Evolutionary conservation across 35 echinoderm and acorn worm genomes (phyloP), one percentile per base, ranked within the genome.

Genomic region (Diadema setosum): DNA sequence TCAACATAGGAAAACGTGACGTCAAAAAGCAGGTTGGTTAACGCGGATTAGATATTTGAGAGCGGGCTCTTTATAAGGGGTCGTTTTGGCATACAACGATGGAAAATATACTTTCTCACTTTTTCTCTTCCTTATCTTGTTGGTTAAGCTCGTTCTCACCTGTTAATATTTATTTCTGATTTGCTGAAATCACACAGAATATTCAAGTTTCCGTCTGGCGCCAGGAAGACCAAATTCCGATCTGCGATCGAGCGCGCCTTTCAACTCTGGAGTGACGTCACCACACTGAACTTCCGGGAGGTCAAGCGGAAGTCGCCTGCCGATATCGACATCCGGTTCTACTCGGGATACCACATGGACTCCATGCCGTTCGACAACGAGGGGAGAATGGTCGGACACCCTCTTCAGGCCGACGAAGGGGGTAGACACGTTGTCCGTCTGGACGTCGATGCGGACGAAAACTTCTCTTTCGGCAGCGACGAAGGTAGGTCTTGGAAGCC

Each of bases 201-300:
- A n/a, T 78, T 78, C 73, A 78, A 78, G 40, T 78, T 78, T 44
- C 73, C 73, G 44, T 21, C 1, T 14, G 37, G 37, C 37, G 73
- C 44, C 73, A 78, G 44, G 73, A 78, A 78, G 40, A 41, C 73
- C 37, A 12, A 78, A 18, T 78, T 41, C 21, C 73, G 83, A 21
- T 21, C 40, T 24, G 36, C 59, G 3, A 45, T 86, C 9, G 58
- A 35, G 27, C n/a, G 21, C 12, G 83, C 83, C 44, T 86, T 39
- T 9, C 39, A 70, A 60, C 31, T 86, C 3, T 86, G 83, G 83
- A 86, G 83, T 86, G 58, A 86, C 60, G 83, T 69, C 61, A 70
- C 58, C 40, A 57, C 83, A 18, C 64, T 86, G n/a, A 52, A n/a
- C 29, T 69, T 86, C 35, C 58, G 58, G 11, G 59, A 86, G 45